Conservation (phyloP, 2,113 vertebrate species). For the Gnathonemus echidnorhynchus region DNA sequence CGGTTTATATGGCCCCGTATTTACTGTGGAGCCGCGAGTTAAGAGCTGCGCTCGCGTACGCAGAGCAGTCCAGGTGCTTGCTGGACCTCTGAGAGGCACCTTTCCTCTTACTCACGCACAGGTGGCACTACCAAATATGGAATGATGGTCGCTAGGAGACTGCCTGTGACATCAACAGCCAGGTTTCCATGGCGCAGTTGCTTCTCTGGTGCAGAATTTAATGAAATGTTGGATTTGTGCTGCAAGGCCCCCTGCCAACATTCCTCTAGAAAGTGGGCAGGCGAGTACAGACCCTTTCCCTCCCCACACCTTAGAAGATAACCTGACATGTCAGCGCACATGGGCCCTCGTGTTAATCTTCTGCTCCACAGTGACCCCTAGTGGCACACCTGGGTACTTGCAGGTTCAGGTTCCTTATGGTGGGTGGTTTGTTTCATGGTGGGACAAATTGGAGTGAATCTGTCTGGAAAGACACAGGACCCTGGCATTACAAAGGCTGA, state of each 20-base stretch:
- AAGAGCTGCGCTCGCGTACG: background rate
- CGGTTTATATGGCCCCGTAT: background rate
- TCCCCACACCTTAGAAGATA: background rate
- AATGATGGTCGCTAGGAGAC: conserved; percentile 7
- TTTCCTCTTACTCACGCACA: background rate
- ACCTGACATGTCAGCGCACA: background rate
- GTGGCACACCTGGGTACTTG: background rate
- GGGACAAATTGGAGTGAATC: background rate
- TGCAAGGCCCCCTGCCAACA: background rate
- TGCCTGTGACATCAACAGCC: conserved; percentile 7
- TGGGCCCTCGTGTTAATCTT: background rate
- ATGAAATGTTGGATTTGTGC: background rate
- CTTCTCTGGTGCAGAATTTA: background rate
- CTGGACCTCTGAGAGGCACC: background rate
- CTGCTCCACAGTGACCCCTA: background rate
- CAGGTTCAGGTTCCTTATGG: background rate
- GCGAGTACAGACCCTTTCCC: background rate
- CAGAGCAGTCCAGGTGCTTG: background rate
- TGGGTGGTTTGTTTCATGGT: background rate
- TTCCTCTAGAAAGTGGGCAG: background rate
- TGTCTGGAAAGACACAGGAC: background rate
- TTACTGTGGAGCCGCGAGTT: background rate
- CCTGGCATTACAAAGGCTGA: background rate
- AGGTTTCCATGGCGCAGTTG: background rate
- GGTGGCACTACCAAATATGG: conserved; percentile 14